These are phyloP conservation scores for Thelaira solivaga DNA, from an alignment of 2,888 invertebrate species.

Conservation along the genomic window DNA sequence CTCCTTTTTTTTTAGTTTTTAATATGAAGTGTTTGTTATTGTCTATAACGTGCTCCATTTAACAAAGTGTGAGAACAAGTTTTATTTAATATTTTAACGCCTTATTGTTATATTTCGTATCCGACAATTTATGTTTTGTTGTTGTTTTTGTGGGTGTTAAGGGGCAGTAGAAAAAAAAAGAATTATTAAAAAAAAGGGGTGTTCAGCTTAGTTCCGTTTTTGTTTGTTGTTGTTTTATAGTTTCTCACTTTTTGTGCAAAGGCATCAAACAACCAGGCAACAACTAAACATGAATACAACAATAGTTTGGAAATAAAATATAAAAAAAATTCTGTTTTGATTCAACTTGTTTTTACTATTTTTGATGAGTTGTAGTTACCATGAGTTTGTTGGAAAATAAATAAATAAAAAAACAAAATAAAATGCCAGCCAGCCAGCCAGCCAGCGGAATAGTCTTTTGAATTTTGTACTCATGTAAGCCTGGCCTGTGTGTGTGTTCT, in stretches of 20 bases:
- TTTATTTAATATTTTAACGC: slow-evolving; percentile 61
- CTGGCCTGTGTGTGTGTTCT: background rate
- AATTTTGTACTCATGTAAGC: background rate
- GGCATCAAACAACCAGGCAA: slow-evolving; percentile 23
- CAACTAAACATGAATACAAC: slow-evolving; percentile 26
- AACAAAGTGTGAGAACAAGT: slow-evolving; percentile 57
- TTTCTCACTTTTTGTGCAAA: slow-evolving; percentile 29
- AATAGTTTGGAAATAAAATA: slow-evolving; percentile 33
- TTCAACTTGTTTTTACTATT: slow-evolving; percentile 51
- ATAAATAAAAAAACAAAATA: slow-evolving; percentile 21
- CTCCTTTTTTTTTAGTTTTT: background rate
- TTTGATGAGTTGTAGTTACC: slow-evolving; percentile 54
- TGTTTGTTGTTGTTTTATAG: background rate
- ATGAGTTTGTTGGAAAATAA: background rate
- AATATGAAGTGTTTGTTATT: slow-evolving; percentile 57
- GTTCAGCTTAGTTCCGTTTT: slow-evolving; percentile 14
- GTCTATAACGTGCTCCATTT: slow-evolving; percentile 59
- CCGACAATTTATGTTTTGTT: slow-evolving; percentile 31
- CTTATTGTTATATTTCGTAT: slow-evolving; percentile 47
- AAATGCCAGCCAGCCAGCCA: too few relatives aligned
- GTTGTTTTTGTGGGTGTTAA: slow-evolving; percentile 7
- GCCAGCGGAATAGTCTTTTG: slow-evolving; percentile 8
- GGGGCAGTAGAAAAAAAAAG: too few relatives aligned
- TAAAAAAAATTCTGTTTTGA: too few relatives aligned
- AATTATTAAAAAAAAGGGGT: slow-evolving; percentile 52